These are phyloP conservation scores for Actenoides hombroni DNA, from an alignment of 2,113 vertebrate species.

Conservation along the genomic window DNA sequence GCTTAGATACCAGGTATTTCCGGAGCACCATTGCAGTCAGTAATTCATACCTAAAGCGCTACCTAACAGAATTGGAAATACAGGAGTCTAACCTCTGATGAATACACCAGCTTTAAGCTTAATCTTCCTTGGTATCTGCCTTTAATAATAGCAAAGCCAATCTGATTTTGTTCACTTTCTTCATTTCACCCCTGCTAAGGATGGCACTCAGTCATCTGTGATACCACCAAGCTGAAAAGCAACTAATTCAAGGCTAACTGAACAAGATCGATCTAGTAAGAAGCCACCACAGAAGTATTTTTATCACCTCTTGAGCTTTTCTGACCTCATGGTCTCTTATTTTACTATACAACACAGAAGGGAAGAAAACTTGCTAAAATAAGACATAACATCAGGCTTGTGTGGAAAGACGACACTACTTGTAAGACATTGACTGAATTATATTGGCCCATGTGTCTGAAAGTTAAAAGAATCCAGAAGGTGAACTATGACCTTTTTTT, in stretches of 20 bases:
- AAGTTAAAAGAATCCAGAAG: neutral
- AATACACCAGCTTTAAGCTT: neutral
- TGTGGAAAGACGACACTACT: neutral
- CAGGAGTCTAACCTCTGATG: neutral
- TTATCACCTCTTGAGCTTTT: constrained; percentile 1
- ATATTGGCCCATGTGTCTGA: neutral
- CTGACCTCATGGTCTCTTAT: neutral
- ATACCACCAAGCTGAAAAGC: neutral
- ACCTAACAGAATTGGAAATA: neutral
- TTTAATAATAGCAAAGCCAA: constrained; percentile 30
- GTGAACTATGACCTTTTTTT: neutral
- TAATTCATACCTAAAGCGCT: neutral
- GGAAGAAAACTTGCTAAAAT: neutral
- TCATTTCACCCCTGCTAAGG: neutral
- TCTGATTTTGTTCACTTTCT: constrained; percentile 26
- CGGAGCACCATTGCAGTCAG: neutral
- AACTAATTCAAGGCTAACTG: neutral
- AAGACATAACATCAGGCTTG: neutral
- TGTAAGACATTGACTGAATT: neutral
- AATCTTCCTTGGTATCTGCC: neutral
- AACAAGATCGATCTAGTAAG: neutral
- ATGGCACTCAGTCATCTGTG: neutral
- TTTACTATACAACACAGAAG: neutral
- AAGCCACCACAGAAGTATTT: neutral
- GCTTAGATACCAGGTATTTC: neutral